phyloP scores from a whole-genome alignment of 2,113 vertebrate species.

The Hypanus sabinus region DNA sequence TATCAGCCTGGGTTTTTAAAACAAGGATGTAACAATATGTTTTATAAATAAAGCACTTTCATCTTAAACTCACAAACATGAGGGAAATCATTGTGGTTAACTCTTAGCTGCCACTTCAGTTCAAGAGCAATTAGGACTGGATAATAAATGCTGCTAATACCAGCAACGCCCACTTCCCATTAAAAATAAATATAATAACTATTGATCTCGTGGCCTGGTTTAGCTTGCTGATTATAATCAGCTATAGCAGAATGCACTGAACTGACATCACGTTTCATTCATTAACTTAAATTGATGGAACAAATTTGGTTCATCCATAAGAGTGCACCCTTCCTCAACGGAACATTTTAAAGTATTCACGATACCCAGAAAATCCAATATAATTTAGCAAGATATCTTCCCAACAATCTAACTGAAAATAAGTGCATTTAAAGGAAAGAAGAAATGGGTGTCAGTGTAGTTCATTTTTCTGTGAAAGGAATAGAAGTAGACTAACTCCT shows the following conservation, averaged over 20 bases:
- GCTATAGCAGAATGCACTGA: background rate
- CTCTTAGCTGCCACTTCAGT: no score
- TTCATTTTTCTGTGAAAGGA: no score
- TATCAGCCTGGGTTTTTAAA: background rate
- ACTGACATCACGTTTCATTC: no score
- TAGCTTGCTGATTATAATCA: background rate
- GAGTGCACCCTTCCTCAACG: background rate
- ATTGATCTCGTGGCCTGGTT: background rate
- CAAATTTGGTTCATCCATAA: background rate
- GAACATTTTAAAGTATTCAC: background rate
- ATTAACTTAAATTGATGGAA: background rate
- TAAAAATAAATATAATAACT: no score
- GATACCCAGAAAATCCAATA: background rate
- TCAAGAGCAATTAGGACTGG: no score
- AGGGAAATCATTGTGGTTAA: background rate
- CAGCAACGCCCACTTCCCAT: no score
- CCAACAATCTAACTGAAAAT: background rate
- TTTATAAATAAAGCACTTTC: background rate
- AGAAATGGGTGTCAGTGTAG: background rate
- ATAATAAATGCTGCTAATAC: no score
- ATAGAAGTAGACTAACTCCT: background rate
- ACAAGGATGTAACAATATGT: background rate
- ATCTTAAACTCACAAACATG: background rate
- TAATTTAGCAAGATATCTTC: background rate
- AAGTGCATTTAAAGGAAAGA: background rate